A percentile compares a stretch with the other conserved stretches of the same genome.
Conservation (phyloP, 2,113 vertebrate species). For the Cettia cetti region DNA sequence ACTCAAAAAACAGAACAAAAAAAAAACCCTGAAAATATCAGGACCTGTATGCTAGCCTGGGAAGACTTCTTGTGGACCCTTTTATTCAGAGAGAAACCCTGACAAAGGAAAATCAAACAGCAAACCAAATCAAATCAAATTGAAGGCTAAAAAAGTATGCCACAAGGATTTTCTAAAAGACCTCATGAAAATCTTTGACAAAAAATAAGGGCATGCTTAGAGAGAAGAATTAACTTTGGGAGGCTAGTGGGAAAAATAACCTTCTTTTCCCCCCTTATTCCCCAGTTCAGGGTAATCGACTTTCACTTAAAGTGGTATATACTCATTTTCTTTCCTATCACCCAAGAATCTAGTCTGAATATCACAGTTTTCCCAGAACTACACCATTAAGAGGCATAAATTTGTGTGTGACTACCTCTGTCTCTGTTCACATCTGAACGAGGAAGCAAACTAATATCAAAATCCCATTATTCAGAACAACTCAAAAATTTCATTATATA, state of each 20-base stretch:
- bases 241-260: background rate
- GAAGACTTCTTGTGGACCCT: background rate
- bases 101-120: background rate
- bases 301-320: background rate
- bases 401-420: rapidly evolving
- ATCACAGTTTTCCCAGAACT: background rate
- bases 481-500: background rate
- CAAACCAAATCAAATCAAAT: background rate
- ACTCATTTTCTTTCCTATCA: background rate
- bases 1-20: too few relatives aligned
- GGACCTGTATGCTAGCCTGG: background rate
- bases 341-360: background rate
- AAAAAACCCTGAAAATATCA: background rate
- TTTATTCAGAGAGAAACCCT: background rate
- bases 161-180: background rate
- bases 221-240: background rate
- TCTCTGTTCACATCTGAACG: background rate
- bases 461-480: background rate
- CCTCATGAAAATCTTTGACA: background rate
- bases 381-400: background rate
- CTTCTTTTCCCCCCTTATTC: background rate
- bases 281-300: background rate
- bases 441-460: background rate
- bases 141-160: background rate
- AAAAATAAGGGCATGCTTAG: background rate